These are phyloP conservation scores for Apamea sordens DNA, from an alignment of 2,888 invertebrate species.

Conservation along the genomic window DNA sequence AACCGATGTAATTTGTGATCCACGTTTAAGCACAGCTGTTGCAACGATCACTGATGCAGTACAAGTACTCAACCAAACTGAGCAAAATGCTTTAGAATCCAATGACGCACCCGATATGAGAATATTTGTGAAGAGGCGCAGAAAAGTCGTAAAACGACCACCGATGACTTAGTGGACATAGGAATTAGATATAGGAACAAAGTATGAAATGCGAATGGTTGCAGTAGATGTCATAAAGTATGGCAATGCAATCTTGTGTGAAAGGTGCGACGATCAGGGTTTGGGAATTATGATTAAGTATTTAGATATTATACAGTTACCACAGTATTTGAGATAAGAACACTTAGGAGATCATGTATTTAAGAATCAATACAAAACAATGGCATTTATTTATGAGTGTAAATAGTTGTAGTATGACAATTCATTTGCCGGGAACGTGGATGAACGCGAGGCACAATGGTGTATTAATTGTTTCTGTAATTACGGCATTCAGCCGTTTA, in stretches of 20 bases:
- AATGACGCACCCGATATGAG: constrained; percentile 83
- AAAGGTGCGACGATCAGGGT: background rate
- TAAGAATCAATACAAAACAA: constrained; percentile 7
- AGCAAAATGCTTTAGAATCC: constrained; percentile 61
- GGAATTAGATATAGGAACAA: constrained; percentile 9
- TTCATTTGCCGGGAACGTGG: too few relatives aligned
- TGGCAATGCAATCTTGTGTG: constrained; percentile 7
- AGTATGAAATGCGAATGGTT: background rate
- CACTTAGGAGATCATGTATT: background rate
- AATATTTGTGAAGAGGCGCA: constrained; percentile 82
- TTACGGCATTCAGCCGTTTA: too few relatives aligned
- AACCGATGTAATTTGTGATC: constrained; percentile 59
- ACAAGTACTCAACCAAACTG: constrained; percentile 57
- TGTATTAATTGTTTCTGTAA: too few relatives aligned
- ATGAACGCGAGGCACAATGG: too few relatives aligned
- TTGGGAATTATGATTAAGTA: constrained; percentile 7
- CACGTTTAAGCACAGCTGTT: constrained; percentile 57
- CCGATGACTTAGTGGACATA: constrained; percentile 45
- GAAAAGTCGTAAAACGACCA: constrained; percentile 76
- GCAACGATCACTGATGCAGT: constrained; percentile 46
- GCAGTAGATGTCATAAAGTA: background rate
- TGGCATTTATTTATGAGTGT: background rate
- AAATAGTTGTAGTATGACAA: background rate
- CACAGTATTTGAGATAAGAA: constrained; percentile 20
- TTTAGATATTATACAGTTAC: constrained; percentile 11